phyloP scores from a whole-genome alignment of 2,797 vertebrate genomes.

The Diplodus sargus region DNA sequence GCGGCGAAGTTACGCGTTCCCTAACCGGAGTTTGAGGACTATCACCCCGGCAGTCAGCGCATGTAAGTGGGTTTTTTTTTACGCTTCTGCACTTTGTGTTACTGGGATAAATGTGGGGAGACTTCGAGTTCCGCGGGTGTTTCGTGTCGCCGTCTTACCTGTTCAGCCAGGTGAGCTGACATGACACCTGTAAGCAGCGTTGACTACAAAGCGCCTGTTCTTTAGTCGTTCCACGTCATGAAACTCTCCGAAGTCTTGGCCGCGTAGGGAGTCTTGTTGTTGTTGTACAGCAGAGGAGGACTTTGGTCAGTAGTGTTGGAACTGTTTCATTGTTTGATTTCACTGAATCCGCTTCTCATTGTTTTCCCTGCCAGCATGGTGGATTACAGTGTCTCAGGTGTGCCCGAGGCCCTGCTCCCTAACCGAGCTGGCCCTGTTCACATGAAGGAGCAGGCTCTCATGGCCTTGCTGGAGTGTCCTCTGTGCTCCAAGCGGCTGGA shows the following conservation, averaged over 20 bases:
- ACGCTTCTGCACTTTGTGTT: background rate
- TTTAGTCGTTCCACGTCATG: background rate
- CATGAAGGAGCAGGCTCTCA: conserved; percentile 89
- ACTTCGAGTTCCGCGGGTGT: background rate
- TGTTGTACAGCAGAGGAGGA: background rate
- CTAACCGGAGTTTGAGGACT: conserved; percentile 33
- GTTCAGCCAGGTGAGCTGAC: conserved; percentile 66
- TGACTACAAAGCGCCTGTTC: background rate
- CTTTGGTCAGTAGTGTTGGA: conserved; percentile 1
- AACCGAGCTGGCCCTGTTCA: conserved; percentile 55
- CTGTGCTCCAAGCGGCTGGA: conserved; percentile 92
- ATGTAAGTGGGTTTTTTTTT: conserved; percentile 48
- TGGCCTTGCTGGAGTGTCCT: conserved; percentile 91
- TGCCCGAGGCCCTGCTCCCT: conserved; percentile 52
- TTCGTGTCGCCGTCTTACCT: conserved; percentile 59
- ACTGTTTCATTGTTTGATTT: background rate
- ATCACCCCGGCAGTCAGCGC: background rate
- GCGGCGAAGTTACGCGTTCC: conserved; percentile 56
- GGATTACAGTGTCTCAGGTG: conserved; percentile 61
- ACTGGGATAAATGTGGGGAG: background rate
- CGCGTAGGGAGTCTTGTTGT: too few species aligned
- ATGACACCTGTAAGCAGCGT: conserved; percentile 61
- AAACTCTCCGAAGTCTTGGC: background rate
- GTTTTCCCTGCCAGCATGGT: conserved; percentile 59
- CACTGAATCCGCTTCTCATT: background rate